These are phyloP conservation scores for Eurytoma californica DNA, from an alignment of 2,888 invertebrate species.

Conservation along the genomic window DNA sequence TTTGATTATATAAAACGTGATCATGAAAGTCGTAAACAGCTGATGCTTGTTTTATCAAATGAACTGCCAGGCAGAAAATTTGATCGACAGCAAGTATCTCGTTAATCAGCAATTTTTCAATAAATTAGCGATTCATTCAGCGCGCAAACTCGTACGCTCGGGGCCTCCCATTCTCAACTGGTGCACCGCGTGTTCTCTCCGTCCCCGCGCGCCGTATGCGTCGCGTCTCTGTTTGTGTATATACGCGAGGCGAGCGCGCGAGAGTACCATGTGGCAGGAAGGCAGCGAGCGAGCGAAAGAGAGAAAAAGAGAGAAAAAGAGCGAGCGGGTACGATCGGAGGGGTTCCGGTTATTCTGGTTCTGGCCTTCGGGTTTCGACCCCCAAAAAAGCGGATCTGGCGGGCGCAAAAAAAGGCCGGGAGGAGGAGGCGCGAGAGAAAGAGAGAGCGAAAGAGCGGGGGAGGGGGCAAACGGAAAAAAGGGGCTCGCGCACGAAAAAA, in stretches of 20 bases:
- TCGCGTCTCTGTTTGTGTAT: not conserved
- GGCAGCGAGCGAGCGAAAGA: slow-evolving; percentile 8
- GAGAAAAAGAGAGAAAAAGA: slow-evolving; percentile 35
- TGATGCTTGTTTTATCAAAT: no score
- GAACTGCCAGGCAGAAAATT: no score
- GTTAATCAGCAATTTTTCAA: slow-evolving; percentile 1
- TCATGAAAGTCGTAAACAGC: no score
- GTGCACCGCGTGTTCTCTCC: not conserved
- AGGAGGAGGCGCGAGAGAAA: slow-evolving; percentile 1
- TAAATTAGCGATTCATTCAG: not conserved
- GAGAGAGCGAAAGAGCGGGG: not conserved
- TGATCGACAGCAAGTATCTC: no score
- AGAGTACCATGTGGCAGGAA: slow-evolving; percentile 31
- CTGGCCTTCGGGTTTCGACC: slow-evolving; percentile 63
- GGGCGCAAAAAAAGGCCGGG: slow-evolving; percentile 48
- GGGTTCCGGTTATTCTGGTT: slow-evolving; percentile 69
- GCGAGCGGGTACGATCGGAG: slow-evolving; percentile 48
- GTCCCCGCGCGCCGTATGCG: not conserved
- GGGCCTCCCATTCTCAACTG: no score
- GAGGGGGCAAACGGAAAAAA: slow-evolving; percentile 6
- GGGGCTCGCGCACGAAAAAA: slow-evolving; percentile 24
- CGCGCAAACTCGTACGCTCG: no score
- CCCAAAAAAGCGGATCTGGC: slow-evolving; percentile 60
- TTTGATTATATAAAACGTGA: no score
- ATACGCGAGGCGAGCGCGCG: not conserved